Evolutionary conservation across 92 coral and sea anemone species (phyloP).

Genomic region (Porites lobata): DNA sequence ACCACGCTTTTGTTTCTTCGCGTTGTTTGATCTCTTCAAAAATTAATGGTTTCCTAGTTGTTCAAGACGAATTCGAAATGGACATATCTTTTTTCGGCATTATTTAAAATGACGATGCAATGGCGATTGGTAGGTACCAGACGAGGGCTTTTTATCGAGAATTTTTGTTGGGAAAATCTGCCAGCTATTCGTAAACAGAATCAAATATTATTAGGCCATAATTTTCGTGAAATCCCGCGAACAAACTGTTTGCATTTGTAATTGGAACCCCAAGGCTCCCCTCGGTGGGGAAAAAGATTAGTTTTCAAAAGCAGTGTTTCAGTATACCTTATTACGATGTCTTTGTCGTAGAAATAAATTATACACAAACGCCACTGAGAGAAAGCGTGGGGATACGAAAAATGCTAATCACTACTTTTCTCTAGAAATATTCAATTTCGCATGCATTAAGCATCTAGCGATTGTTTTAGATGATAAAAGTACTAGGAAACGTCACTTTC

Average conservation of each 20-base stretch:
- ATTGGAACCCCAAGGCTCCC: constrained; percentile 8
- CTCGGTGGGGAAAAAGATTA: background rate
- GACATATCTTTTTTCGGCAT: background rate
- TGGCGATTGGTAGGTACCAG: too few relatives aligned
- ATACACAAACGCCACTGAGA: background rate
- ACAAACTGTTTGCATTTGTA: constrained; percentile 44
- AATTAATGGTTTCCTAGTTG: constrained; percentile 35
- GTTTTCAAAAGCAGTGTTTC: background rate
- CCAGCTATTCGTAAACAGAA: constrained; percentile 3
- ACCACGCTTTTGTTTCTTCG: constrained; percentile 6
- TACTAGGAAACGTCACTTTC: constrained; percentile 26
- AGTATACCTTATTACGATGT: background rate
- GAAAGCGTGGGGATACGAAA: background rate
- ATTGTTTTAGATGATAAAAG: constrained; percentile 19
- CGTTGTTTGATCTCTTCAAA: constrained; percentile 24
- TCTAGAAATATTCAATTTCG: constrained; percentile 14
- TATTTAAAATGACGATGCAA: too few relatives aligned
- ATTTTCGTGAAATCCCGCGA: background rate
- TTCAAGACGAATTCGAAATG: constrained; percentile 8
- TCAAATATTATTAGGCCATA: constrained; percentile 3
- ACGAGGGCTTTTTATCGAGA: background rate
- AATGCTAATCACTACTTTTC: background rate
- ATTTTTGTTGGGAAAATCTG: background rate
- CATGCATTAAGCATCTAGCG: constrained; percentile 12
- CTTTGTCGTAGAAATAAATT: background rate